Base-by-base conservation (phyloP, 2,113 vertebrate species). In the Cyanoramphus novaezelandiae region DNA sequence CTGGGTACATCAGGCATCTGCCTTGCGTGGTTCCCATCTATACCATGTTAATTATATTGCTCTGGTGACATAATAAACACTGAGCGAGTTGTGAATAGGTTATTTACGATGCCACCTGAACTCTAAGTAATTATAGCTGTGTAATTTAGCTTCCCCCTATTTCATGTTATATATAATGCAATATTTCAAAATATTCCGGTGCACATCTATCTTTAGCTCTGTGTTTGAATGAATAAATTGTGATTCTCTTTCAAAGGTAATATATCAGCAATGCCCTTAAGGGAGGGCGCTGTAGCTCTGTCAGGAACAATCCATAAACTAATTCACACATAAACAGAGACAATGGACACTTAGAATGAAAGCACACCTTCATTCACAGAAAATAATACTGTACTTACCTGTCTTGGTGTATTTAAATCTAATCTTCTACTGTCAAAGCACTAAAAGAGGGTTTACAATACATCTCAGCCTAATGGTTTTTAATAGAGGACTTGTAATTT, bases 71-170 rank as follows among this genome's bases (percentile, higher is more conserved):
- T 96, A 95, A 97, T 95, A 97, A 97, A 96, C 90, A 87, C 84
- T 37, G 90, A 93, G 87, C 0, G 27, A 96, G 93, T 81, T 72
- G 93, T 86, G 96, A 97, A 95, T 93, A 87, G 96, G 68, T 97
- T 97, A 96, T 97, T 97, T 97, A 96, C 25, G 87, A 96, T 47
- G 92, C 96, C 96, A 97, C 96, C 97, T 97, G 96, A 97, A 97
- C 97, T 95, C 96, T 65, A 52, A 93, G 96, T 97, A 97, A 97
- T 97, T 97, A 97, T 96, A 92, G 94, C 84, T 76, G 83, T 82
- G 94, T 97, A 97, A 97, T 97, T 97, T 97, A 94, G 82, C 97
- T 97, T 95, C 75, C 57, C 94, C 70, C 84, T 94, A 88, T 97
- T 96, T 94, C 88, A 92, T 97, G 96, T 97, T 94, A 88, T 96